A percentile compares a stretch with the other conserved stretches of the same genome.
phyloP scores from a whole-genome alignment of 2,888 invertebrate species.

The Agrilus cyanescens region DNA sequence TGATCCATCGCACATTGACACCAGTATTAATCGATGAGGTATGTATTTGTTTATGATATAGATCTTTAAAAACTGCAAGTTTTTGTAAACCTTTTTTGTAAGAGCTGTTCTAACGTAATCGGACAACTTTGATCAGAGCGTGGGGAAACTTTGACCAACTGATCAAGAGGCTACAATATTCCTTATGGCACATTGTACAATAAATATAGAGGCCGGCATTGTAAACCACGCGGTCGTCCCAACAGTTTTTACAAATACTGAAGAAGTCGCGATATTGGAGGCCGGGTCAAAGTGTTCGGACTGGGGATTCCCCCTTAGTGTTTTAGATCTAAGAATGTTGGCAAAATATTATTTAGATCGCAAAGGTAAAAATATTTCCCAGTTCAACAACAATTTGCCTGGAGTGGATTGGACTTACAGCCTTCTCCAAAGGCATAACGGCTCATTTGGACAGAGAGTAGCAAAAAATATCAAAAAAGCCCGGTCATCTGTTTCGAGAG shows the following conservation, averaged over 20 bases:
- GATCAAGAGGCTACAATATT: constrained; percentile 5
- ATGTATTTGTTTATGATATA: too few relatives aligned
- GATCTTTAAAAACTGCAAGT: too few relatives aligned
- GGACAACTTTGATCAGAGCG: too few relatives aligned
- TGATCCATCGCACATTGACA: too few relatives aligned
- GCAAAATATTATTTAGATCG: constrained; percentile 18
- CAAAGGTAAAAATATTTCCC: constrained; percentile 10
- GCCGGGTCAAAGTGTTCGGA: constrained; percentile 12
- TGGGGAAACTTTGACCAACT: too few relatives aligned
- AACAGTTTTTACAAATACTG: constrained; percentile 9
- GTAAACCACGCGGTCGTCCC: constrained; percentile 11
- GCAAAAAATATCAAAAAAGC: constrained; percentile 2
- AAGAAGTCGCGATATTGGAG: constrained; percentile 8
- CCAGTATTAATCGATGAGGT: too few relatives aligned
- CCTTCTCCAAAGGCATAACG: constrained; percentile 16
- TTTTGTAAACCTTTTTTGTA: too few relatives aligned
- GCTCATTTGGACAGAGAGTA: constrained; percentile 7
- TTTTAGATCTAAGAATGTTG: constrained; percentile 15
- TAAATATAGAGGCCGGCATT: constrained; percentile 4
- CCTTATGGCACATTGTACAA: constrained; percentile 8
- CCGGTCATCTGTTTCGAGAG: background rate
- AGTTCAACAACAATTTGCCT: constrained; percentile 16
- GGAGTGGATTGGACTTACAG: constrained; percentile 14
- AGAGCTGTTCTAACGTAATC: too few relatives aligned
- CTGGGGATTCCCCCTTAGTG: constrained; percentile 17